Evolutionary conservation across 2,113 vertebrate genomes (phyloP).

Genomic region (Lagenorhynchus albirostris): DNA sequence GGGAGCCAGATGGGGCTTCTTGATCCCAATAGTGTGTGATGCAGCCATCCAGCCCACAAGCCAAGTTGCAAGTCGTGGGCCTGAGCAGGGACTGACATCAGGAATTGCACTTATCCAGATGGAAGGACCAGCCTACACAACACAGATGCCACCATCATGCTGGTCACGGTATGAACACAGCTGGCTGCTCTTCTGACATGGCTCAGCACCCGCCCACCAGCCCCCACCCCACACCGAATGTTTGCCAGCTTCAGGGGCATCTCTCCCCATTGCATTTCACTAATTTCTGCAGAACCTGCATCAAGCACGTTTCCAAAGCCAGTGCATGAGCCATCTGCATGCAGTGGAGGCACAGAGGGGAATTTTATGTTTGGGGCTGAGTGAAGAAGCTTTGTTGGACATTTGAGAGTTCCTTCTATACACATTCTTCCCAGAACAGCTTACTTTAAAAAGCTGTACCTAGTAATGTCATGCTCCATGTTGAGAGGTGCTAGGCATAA

Average conservation of each 20-base stretch:
- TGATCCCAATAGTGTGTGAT: neutral
- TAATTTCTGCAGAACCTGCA: neutral
- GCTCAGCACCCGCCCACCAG: neutral
- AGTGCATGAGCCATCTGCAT: fast-evolving
- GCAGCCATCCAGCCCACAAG: neutral
- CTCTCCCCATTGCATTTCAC: neutral
- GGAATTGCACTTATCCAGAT: neutral
- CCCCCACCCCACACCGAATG: no score
- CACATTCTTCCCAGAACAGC: neutral
- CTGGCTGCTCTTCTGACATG: neutral
- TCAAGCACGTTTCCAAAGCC: no score
- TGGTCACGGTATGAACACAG: no score
- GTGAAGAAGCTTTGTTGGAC: neutral
- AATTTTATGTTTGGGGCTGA: neutral
- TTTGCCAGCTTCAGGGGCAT: no score
- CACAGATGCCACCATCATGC: fast-evolving
- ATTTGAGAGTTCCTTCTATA: neutral
- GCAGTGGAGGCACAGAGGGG: neutral
- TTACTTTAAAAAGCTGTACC: neutral
- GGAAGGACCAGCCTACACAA: neutral
- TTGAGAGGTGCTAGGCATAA: neutral
- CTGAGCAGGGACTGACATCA: neutral
- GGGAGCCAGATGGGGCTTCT: neutral
- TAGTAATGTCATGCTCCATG: no score
- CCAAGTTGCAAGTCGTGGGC: neutral